Evolutionary conservation across 2,888 invertebrate species (phyloP).

Genomic region (Leptinotarsa tumamoca): DNA sequence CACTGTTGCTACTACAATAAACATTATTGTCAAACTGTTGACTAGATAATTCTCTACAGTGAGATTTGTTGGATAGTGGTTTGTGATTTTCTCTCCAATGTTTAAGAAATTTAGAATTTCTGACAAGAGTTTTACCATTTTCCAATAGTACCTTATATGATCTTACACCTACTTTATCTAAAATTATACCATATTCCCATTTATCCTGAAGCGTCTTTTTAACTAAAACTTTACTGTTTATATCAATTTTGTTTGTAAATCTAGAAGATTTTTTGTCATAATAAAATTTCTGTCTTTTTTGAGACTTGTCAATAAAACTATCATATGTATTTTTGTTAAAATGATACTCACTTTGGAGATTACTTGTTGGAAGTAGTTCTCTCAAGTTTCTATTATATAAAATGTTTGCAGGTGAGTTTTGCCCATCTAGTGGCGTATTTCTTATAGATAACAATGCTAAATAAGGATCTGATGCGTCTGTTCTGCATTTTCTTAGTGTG

Average conservation of each 20-base stretch:
- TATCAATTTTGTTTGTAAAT: neutral
- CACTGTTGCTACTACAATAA: neutral
- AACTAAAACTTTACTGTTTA: neutral
- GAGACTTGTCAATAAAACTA: too few species aligned
- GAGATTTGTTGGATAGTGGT: neutral
- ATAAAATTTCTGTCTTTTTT: too few species aligned
- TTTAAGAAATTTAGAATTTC: neutral
- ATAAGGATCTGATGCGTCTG: conserved; percentile 14
- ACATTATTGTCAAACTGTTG: neutral
- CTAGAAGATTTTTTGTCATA: neutral
- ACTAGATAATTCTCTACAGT: too few species aligned
- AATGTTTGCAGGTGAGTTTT: too few species aligned
- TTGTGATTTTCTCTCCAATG: neutral
- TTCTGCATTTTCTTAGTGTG: conserved; percentile 21
- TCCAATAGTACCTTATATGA: too few species aligned
- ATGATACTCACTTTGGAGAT: too few species aligned
- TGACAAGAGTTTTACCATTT: neutral
- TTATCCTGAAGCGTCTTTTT: neutral
- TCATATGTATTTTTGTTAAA: neutral
- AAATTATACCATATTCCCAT: neutral
- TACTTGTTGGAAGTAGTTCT: too few species aligned
- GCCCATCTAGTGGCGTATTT: conserved; percentile 16
- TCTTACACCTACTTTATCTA: too few species aligned
- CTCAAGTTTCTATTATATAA: too few species aligned
- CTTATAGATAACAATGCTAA: conserved; percentile 20